A percentile compares a stretch with the other conserved stretches of the same genome.
Conservation (phyloP, 2,888 invertebrate genomes). For the Hymenopus coronatus region DNA sequence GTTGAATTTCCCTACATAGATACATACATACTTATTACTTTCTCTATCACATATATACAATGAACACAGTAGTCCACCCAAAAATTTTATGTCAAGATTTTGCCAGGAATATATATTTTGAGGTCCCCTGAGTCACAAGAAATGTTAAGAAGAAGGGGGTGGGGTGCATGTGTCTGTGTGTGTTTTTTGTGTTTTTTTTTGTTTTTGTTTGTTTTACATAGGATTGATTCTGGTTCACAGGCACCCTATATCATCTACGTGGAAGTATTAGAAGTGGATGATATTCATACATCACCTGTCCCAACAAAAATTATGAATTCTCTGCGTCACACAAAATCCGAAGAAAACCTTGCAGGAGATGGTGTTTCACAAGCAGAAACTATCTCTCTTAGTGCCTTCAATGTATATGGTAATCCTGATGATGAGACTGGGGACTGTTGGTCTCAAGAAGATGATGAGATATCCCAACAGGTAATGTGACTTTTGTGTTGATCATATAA, state of each 20-base stretch:
- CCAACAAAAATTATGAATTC: conserved; percentile 86
- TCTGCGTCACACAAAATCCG: conserved; percentile 88
- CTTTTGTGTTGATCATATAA: background rate
- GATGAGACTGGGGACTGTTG: conserved; percentile 74
- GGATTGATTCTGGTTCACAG: conserved; percentile 44
- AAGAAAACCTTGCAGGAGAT: conserved; percentile 73
- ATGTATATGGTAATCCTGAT: conserved; percentile 55
- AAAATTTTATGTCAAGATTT: too few relatives aligned
- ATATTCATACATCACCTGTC: conserved; percentile 78
- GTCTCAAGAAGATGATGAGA: conserved; percentile 96
- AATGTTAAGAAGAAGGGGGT: too few relatives aligned
- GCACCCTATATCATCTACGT: conserved; percentile 98
- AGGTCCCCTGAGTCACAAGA: too few relatives aligned
- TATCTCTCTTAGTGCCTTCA: conserved; percentile 47
- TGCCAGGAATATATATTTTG: too few relatives aligned
- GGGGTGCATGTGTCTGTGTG: too few relatives aligned
- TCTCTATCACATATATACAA: too few relatives aligned
- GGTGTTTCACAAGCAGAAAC: conserved; percentile 44
- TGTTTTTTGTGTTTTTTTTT: too few relatives aligned
- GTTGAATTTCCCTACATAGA: too few relatives aligned
- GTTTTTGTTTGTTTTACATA: too few relatives aligned
- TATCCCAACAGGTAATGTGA: conserved; percentile 66
- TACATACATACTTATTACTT: too few relatives aligned
- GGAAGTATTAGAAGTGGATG: conserved; percentile 88
- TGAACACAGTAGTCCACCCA: too few relatives aligned